Conservation (phyloP, 2,797 vertebrate genomes). For the Acanthurus leucopareius region DNA sequence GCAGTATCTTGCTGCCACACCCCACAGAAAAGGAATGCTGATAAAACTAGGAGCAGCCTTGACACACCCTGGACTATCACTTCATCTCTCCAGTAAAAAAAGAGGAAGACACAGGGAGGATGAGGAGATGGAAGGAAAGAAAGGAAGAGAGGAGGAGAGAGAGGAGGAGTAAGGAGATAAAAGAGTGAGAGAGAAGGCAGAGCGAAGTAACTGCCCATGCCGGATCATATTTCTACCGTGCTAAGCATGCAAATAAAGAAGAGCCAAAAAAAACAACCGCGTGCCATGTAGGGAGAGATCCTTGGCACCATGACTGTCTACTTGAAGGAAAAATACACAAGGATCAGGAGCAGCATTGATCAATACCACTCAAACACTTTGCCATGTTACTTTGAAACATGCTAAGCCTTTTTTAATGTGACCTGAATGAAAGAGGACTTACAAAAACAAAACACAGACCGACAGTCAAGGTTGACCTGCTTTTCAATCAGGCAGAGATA, state of each 20-base stretch:
- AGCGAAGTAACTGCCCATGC: conserved; percentile 8
- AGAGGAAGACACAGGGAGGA: conserved; percentile 4
- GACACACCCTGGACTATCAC: conserved; percentile 67
- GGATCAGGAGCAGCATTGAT: conserved; percentile 10
- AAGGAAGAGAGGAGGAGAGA: background rate
- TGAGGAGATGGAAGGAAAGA: background rate
- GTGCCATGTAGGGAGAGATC: background rate
- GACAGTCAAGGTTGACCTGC: background rate
- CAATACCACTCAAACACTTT: conserved; percentile 1
- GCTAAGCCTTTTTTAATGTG: background rate
- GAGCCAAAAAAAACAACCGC: background rate
- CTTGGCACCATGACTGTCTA: background rate
- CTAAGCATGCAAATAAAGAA: background rate
- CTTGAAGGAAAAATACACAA: background rate
- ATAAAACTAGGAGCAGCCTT: conserved; percentile 61
- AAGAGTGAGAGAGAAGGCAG: background rate
- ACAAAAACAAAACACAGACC: background rate
- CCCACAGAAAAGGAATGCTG: conserved; percentile 60
- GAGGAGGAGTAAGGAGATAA: background rate
- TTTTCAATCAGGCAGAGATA: conserved; percentile 10
- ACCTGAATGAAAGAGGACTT: background rate
- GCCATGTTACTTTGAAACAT: background rate
- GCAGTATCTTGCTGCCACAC: conserved; percentile 41
- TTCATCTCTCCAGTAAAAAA: conserved; percentile 16
- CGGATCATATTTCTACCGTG: conserved; percentile 31